Percentiles rank a stretch among this genome's conserved stretches.
Conservation (phyloP, 2,113 vertebrate genomes). For the Gavialis gangeticus region DNA sequence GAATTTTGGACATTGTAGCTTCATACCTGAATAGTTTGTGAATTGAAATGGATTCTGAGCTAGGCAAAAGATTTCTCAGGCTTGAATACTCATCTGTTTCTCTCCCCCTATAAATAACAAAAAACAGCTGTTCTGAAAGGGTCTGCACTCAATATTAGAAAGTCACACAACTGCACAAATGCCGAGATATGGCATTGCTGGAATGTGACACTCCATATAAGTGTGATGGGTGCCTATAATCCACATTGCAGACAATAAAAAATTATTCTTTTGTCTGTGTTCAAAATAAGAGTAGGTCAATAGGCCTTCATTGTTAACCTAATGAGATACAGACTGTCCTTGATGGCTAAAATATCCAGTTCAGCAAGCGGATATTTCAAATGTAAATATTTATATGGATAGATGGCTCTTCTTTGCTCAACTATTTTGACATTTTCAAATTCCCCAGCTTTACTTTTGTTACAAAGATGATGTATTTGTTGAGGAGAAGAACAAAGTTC, state of each 20-base stretch:
- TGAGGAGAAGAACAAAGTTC: slow-evolving; percentile 53
- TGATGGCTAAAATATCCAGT: slow-evolving; percentile 67
- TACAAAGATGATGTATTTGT: slow-evolving; percentile 50
- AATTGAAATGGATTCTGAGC: slow-evolving; percentile 59
- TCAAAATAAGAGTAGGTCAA: slow-evolving; percentile 63
- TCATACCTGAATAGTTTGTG: slow-evolving; percentile 33
- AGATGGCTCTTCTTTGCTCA: slow-evolving; percentile 58
- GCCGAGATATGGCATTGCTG: slow-evolving; percentile 60
- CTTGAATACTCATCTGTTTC: slow-evolving; percentile 46
- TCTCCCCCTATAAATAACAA: slow-evolving; percentile 42
- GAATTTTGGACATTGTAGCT: background rate
- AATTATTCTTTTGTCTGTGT: slow-evolving; percentile 65
- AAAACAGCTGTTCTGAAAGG: slow-evolving; percentile 72
- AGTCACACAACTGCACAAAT: slow-evolving; percentile 73
- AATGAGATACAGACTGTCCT: slow-evolving; percentile 63
- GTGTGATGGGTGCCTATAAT: slow-evolving; percentile 63
- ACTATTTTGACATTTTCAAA: slow-evolving; percentile 67
- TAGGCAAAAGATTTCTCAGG: background rate
- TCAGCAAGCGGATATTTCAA: slow-evolving; percentile 67
- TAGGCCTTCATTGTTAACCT: slow-evolving; percentile 34
- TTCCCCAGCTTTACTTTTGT: slow-evolving; percentile 54
- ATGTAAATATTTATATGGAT: slow-evolving; percentile 76
- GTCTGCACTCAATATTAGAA: slow-evolving; percentile 61
- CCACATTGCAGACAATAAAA: slow-evolving; percentile 38
- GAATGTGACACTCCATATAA: slow-evolving; percentile 61